phyloP scores from a whole-genome alignment of 2,888 invertebrate species.

The Diloba caeruleocephala region DNA sequence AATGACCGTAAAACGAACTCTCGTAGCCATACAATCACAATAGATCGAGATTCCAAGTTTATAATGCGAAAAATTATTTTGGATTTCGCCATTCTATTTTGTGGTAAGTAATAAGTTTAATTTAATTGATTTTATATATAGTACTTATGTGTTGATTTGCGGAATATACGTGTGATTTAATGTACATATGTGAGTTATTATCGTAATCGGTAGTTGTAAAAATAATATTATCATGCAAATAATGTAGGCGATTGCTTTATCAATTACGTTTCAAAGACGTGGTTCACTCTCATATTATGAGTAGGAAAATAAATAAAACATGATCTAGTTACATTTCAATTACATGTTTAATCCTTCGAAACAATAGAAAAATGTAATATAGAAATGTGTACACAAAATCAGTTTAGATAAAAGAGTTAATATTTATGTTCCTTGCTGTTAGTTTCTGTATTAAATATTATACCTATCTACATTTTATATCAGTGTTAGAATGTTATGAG shows the following conservation, averaged over 20 bases:
- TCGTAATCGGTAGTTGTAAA: conserved; percentile 10
- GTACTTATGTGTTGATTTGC: not conserved
- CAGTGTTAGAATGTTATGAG: not conserved
- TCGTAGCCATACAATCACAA: conserved; percentile 77
- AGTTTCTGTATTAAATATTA: not conserved
- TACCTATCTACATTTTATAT: conserved; percentile 1
- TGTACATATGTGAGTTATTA: not conserved
- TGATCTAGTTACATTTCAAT: not conserved
- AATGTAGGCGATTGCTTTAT: conserved; percentile 5
- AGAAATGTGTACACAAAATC: too few species aligned
- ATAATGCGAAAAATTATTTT: conserved; percentile 91
- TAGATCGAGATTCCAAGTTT: conserved; percentile 88
- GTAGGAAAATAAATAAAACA: not conserved
- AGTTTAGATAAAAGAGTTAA: too few species aligned
- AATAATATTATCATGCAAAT: conserved; percentile 12
- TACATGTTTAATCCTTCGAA: not conserved
- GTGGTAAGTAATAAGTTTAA: conserved; percentile 89
- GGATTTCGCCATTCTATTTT: conserved; percentile 91
- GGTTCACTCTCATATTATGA: too few species aligned
- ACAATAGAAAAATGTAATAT: not conserved
- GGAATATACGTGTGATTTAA: conserved; percentile 5
- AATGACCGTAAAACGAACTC: conserved; percentile 79
- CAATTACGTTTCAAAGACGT: conserved; percentile 12
- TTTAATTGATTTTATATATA: not conserved
- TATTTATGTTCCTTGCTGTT: too few species aligned